Base-by-base conservation (phyloP, 2,797 vertebrate species). In the Pangasius macronema region DNA sequence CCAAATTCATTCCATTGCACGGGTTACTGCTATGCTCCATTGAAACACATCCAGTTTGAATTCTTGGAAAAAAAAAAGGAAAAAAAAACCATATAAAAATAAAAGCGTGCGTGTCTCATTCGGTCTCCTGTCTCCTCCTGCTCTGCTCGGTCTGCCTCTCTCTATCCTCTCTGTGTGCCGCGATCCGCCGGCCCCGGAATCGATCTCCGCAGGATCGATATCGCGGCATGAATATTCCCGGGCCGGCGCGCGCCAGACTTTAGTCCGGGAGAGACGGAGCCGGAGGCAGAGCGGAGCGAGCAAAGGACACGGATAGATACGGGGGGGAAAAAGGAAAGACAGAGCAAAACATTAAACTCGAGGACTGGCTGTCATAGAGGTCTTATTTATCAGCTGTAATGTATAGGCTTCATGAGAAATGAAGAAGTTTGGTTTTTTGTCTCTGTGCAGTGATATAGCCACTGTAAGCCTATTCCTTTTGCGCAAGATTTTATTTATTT, bases 151-250 rank as follows among this genome's bases (percentile, higher is more conserved):
- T 92, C 91, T 90, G 90, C 90, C 89, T 91, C 82, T 90, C 92
- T 88, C 89, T 91, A 91, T 87, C 87, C 88, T 89, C 93, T 92
- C 91, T 65, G 59, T 77, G 84, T n/a, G 84, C 95, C 95, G 95
- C 95, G 94, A 94, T 96, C 96, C 96, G 97, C 96, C 96, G 96
- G 97, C 96, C 95, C 95, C 93, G 93, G 96, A 96, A 97, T 97
- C 96, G 96, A 97, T 96, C 96, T 96, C 96, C 93, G 91, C 94
- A 96, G 95, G 97, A 97, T 98, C 97, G 97, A 98, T 98, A 98
- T 95, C 94, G 97, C 94, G 95, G 96, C 97, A 97, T 97, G 97
- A 97, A 97, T 98, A 98, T 96, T 96, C 96, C 95, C 95, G 94
- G 95, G 94, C 95, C 95, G 94, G 95, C 94, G 95, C 94, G 95